phyloP scores from a whole-genome alignment of 2,797 vertebrate genomes.

The Amblyraja radiata region DNA sequence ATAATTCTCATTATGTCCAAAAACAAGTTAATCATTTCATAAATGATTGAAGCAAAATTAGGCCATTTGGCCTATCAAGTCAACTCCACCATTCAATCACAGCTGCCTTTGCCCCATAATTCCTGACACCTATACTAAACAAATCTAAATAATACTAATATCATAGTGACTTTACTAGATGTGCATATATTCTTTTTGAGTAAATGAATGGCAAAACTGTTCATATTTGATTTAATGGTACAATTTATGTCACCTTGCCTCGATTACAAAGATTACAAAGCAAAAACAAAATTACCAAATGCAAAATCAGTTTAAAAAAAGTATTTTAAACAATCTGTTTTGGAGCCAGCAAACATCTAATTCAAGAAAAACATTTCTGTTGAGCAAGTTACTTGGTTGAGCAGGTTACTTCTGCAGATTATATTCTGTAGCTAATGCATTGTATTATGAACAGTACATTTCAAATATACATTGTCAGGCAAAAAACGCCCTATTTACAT shows the following conservation, averaged over 20 bases:
- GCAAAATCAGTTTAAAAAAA: background rate
- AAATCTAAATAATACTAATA: background rate
- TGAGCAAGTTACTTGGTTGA: background rate
- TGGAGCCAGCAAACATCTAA: background rate
- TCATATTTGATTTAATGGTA: slow-evolving; percentile 18
- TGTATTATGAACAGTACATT: background rate
- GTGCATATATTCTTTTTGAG: background rate
- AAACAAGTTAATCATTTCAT: background rate
- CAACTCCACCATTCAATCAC: no score
- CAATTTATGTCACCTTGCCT: background rate
- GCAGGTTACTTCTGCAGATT: background rate
- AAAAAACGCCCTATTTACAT: background rate
- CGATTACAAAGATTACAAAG: background rate
- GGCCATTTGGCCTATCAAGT: no score
- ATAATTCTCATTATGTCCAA: background rate
- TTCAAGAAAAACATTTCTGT: background rate
- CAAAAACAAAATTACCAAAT: background rate
- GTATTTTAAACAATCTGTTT: background rate
- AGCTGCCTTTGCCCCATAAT: no score
- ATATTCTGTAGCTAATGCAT: background rate
- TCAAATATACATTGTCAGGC: slow-evolving; percentile 6
- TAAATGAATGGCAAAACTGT: background rate
- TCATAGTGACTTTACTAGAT: background rate
- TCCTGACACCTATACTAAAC: no score
- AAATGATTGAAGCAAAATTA: no score